phyloP scores from a whole-genome alignment of 2,888 invertebrate species.

The Protonemura montana region DNA sequence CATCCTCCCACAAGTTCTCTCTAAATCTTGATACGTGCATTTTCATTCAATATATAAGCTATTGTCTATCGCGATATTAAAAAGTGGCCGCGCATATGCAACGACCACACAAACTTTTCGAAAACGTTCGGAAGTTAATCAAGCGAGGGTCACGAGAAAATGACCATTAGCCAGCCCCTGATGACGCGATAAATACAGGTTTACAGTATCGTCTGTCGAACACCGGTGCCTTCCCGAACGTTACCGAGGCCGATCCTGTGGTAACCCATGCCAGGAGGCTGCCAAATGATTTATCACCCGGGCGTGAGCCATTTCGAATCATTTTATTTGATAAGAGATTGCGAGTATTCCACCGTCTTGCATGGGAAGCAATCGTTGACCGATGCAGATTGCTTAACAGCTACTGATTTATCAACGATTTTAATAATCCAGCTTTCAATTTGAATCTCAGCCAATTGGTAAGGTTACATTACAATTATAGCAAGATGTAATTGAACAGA shows the following conservation, averaged over 20 bases:
- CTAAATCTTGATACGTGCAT: slow-evolving; percentile 25
- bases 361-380: no score
- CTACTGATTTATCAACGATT: no score
- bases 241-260: background rate
- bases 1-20: slow-evolving; percentile 1
- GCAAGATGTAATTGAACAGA: no score
- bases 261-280: background rate
- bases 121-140: slow-evolving; percentile 40
- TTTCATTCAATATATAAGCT: slow-evolving; percentile 30
- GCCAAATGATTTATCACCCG: background rate
- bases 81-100: background rate
- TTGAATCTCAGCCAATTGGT: no score
- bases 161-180: slow-evolving; percentile 32
- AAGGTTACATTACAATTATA: no score
- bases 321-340: background rate
- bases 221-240: background rate
- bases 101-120: slow-evolving; percentile 34
- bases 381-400: no score
- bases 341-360: background rate
- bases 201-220: background rate
- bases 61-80: slow-evolving; percentile 25
- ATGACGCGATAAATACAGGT: slow-evolving; percentile 38
- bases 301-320: background rate
- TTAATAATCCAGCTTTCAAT: no score
- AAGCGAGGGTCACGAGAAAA: slow-evolving; percentile 23